Base-by-base conservation (phyloP, 2,797 vertebrate genomes). In the Channa striata region DNA sequence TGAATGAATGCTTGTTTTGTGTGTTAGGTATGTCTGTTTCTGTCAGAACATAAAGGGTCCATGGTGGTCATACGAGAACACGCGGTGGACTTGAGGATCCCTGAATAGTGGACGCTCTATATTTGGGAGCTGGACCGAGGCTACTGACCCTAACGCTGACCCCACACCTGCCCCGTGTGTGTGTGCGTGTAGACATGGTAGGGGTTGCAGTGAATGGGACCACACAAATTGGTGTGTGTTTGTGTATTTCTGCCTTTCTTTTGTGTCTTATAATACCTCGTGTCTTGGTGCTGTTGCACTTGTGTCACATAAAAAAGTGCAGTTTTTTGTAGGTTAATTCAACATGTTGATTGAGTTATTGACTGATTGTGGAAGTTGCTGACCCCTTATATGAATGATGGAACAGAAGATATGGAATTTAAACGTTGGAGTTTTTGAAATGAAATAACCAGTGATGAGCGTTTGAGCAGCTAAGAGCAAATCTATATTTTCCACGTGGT, bases 41-140 rank as follows among this genome's bases (percentile, higher is more conserved):
- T 78, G 54, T 75, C 51, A 0, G 16, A 54, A 82, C 81, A 88
- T 83, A 89, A 86, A 87, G 85, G 77, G 30, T 81, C 53, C 66
- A 59, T 78, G 77, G 72, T 87, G 78, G 88, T 86, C 86, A 88
- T 82, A 59, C n/a, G 81, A 91, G 89, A 90, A 85, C 59, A 57
- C 82, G 65, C 54, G 7, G 66, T 82, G 85, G 90, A 87, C 80
- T 77, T 66, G 53, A 64, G 67, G 58, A 80, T 87, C 82, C 69
- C 50, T 19, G 51, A 78, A 92, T 88, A 93, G 80, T 82, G 81
- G 82, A 70, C 33, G 78, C 84, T 91, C 91, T 94, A 91, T 94
- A 86, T 93, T 93, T 94, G 91, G 91, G 82, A 93, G 88, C 84
- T 91, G 92, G 87, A 91, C 88, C 88, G 85, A 90, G 73, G 86